A percentile compares a stretch with the other conserved stretches of the same genome.
phyloP scores from a whole-genome alignment of 2,888 invertebrate species.

The Eristalis pertinax region DNA sequence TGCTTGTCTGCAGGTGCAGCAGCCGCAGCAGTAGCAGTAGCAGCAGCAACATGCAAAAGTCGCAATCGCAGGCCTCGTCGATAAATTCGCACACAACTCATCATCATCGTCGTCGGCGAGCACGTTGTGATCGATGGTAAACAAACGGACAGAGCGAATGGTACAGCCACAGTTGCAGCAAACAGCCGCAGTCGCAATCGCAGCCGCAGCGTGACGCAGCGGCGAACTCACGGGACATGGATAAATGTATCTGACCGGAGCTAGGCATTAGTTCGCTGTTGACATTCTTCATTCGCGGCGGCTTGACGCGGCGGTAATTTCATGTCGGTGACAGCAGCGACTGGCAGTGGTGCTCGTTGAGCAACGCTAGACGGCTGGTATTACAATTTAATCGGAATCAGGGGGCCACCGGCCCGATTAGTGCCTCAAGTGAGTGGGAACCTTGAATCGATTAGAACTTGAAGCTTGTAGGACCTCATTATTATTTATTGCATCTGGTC shows the following conservation, averaged over 20 bases:
- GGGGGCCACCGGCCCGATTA: conserved; percentile 41
- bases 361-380: conserved; percentile 45
- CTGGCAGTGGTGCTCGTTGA: conserved; percentile 31
- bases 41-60: conserved; percentile 1
- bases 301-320: conserved; percentile 48
- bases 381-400: conserved; percentile 67
- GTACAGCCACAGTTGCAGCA: neutral
- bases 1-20: conserved; percentile 58
- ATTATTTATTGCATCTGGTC: conserved; percentile 66
- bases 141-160: conserved; percentile 39
- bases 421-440: conserved; percentile 62
- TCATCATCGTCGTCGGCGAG: conserved; percentile 61
- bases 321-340: conserved; percentile 49
- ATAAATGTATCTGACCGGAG: conserved; percentile 42
- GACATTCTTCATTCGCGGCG: conserved; percentile 55
- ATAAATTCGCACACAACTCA: conserved; percentile 63
- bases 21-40: neutral
- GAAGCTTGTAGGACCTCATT: conserved; percentile 69
- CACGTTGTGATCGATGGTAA: conserved; percentile 59
- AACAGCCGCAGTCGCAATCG: neutral
- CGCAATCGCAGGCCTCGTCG: conserved; percentile 38
- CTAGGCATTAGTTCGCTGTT: conserved; percentile 20
- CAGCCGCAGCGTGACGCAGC: conserved; percentile 46
- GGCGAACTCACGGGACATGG: conserved; percentile 37
- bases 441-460: conserved; percentile 59